Percentiles rank a stretch among this genome's conserved stretches.
phyloP scores from a whole-genome alignment of 1,140 invertebrate species.

The Himalopsyche phryganea region DNA sequence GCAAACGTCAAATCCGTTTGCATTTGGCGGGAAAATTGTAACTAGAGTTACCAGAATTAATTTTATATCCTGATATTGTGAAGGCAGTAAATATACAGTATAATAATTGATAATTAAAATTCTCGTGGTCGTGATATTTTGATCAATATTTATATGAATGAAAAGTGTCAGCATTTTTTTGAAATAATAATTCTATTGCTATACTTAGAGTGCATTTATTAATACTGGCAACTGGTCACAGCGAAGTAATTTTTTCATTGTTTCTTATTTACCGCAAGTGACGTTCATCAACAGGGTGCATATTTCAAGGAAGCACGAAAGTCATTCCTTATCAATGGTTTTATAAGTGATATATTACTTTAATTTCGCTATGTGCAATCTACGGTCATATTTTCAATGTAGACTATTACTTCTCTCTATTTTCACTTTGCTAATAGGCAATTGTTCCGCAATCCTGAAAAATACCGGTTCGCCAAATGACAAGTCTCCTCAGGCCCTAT shows the following conservation, averaged over 20 bases:
- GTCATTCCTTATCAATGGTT: constrained; percentile 8
- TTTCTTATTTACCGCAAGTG: constrained; percentile 3
- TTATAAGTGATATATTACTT: not conserved
- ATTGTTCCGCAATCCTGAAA: constrained; percentile 1
- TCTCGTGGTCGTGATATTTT: too few relatives aligned
- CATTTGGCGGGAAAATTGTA: too few relatives aligned
- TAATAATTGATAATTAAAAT: too few relatives aligned
- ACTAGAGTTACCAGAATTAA: too few relatives aligned
- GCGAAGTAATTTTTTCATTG: too few relatives aligned
- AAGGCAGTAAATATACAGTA: too few relatives aligned
- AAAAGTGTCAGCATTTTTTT: too few relatives aligned
- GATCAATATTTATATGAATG: too few relatives aligned
- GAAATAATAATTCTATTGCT: too few relatives aligned
- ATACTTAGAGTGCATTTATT: too few relatives aligned
- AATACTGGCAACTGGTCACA: too few relatives aligned
- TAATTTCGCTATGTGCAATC: not conserved
- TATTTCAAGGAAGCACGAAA: constrained; percentile 8
- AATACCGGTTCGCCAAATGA: constrained; percentile 18
- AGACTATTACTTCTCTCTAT: not conserved
- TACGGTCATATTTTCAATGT: not conserved
- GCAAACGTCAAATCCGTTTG: not conserved
- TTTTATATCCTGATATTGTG: too few relatives aligned
- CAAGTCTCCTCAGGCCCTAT: not conserved
- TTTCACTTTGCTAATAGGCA: constrained; percentile 7
- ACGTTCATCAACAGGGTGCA: constrained; percentile 15